These are phyloP conservation scores for Ceyx erithaca DNA, from an alignment of 2,797 vertebrate species.

Conservation along the genomic window DNA sequence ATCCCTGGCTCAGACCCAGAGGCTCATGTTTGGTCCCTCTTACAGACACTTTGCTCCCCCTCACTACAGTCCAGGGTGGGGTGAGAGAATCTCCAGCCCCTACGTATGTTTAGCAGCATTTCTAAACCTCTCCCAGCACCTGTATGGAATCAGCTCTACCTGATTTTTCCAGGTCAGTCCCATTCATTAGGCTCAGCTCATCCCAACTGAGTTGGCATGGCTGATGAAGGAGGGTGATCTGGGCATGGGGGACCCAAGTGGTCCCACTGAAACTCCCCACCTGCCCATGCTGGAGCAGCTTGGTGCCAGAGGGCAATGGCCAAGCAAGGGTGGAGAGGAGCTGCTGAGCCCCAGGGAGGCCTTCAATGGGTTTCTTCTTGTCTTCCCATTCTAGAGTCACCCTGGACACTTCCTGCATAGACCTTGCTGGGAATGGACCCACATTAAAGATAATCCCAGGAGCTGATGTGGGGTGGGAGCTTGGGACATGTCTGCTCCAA, in stretches of 20 bases:
- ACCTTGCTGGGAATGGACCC: rapidly evolving
- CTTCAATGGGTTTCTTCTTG: not conserved
- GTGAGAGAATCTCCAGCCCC: not conserved
- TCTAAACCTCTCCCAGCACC: not conserved
- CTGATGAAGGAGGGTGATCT: rapidly evolving
- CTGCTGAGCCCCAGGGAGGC: not conserved
- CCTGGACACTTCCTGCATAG: not conserved
- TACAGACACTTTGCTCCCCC: not conserved
- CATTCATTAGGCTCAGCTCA: rapidly evolving
- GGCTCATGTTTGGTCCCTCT: not conserved
- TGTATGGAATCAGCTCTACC: not conserved
- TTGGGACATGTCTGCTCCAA: rapidly evolving
- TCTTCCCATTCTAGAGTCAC: not conserved
- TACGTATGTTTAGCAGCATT: not conserved
- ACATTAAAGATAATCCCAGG: not conserved
- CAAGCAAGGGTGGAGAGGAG: not conserved
- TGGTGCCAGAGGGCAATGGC: rapidly evolving
- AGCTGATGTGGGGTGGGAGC: not conserved
- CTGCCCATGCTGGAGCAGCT: rapidly evolving
- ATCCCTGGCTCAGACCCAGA: not conserved
- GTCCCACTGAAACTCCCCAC: not conserved
- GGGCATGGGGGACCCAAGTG: not conserved
- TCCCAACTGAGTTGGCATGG: rapidly evolving
- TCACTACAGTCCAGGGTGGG: not conserved
- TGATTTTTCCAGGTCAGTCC: not conserved